Evolutionary conservation across 2,888 invertebrate species (phyloP), one percentile per base, ranked within the genome.

Genomic region (Platyscelio sp.): DNA sequence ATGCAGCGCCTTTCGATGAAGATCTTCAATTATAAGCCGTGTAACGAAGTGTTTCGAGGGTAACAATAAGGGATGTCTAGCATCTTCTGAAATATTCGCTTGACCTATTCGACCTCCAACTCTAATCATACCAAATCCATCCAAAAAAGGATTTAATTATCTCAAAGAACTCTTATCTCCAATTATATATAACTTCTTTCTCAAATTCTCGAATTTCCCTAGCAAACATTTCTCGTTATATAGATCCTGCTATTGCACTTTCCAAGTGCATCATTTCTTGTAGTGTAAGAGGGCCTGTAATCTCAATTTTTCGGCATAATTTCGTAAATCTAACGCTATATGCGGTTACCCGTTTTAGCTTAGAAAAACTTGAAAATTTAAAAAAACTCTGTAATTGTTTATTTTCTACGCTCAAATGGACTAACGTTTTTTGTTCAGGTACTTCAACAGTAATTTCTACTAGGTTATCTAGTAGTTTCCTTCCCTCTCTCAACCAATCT

Each of bases 261-360:
- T 76, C 67, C 27, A 56, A 24, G 15, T 49, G n/a, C 20, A 6
- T 24, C 1, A 67, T 15, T 46, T 56, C 67, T 46, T 27, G 63
- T 22, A 76, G 46, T 15, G 9, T 26, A 18, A 71, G 29, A 20
- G 60, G 29, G 9, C 70, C 70, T 18, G 9, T 27, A 6, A 60
- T 7, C 13, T 60, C 27, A 0, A 29, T 46, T 13, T 24, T 24
- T 70, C 22, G 26, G 29, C 11, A 18, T 46, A 18, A n/a, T 6
- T 71, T 71, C 7, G 27, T 29, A 27, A 58, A 71, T 60, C 71
- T 43, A 26, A 58, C 9, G 20, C 71, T 56, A n/a, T 71, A 71
- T 5, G 71, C 71, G 3, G 49, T 71, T 11, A 60, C 71, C 3
- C 71, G 71, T 22, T 60, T 71, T n/a, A 71, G 46, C 18, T 71